A percentile compares a stretch with the other conserved stretches of the same genome.
Conservation (phyloP, 2,888 invertebrate genomes). For the Leucoptera coffeella region DNA sequence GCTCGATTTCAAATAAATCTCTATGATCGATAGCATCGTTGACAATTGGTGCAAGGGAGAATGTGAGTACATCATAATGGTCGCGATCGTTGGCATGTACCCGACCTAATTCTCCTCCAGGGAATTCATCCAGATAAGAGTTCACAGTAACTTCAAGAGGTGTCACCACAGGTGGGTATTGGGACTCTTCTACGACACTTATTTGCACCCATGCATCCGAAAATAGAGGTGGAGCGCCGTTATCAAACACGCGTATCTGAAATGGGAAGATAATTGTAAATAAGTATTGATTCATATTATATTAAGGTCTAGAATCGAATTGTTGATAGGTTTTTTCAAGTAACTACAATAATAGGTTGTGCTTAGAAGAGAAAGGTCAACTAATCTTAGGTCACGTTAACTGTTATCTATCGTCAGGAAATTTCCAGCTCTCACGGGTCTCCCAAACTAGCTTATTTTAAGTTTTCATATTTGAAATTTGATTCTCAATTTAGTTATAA, state of each 20-base stretch:
- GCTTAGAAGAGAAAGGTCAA: no score
- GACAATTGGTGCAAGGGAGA: constrained; percentile 57
- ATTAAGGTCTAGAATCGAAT: no score
- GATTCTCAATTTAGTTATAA: no score
- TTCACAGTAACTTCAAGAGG: constrained; percentile 82
- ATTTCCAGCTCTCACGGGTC: no score
- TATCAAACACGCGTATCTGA: constrained; percentile 74
- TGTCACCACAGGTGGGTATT: constrained; percentile 85
- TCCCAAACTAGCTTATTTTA: no score
- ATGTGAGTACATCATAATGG: constrained; percentile 83
- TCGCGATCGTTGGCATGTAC: constrained; percentile 89
- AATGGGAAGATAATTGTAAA: no score
- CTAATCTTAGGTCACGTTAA: no score
- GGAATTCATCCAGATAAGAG: constrained; percentile 85
- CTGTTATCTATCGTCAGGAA: no score
- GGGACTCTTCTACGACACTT: constrained; percentile 86
- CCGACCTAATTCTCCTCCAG: constrained; percentile 81
- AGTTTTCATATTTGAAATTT: no score
- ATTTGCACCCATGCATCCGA: constrained; percentile 70
- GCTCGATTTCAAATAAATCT: constrained; percentile 74
- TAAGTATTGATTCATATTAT: no score
- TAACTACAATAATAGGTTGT: no score
- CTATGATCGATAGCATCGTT: constrained; percentile 57
- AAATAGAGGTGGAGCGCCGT: constrained; percentile 82
- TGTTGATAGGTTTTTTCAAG: no score